These are phyloP conservation scores for Dolichallabes microphthalmus DNA, from an alignment of 2,113 vertebrate genomes.

Conservation along the genomic window DNA sequence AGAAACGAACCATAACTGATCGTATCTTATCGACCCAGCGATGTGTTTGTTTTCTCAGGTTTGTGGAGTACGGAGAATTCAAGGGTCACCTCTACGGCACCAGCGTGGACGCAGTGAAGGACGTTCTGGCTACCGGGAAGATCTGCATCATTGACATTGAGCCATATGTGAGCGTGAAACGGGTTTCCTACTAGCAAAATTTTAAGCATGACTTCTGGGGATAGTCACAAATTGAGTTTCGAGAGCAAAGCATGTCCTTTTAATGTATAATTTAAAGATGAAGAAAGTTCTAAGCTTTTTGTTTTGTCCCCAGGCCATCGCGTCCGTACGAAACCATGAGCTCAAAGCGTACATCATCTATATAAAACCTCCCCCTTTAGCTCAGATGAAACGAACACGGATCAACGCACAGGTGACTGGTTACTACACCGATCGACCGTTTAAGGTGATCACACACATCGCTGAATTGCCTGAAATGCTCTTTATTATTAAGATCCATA, in stretches of 20 bases:
- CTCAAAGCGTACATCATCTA: constrained; percentile 90
- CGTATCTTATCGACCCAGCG: neutral
- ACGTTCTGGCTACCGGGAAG: constrained; percentile 80
- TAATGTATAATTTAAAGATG: neutral
- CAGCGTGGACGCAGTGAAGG: constrained; percentile 78
- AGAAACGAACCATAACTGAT: neutral
- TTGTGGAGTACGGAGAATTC: constrained; percentile 89
- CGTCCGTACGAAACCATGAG: constrained; percentile 80
- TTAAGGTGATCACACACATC: constrained; percentile 73
- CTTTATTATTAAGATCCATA: neutral
- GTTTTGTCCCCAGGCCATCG: constrained; percentile 76
- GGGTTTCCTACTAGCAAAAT: neutral
- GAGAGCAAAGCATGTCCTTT: neutral
- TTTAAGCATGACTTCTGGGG: neutral
- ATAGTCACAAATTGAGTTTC: neutral
- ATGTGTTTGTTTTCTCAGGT: constrained; percentile 67
- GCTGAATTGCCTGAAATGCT: neutral
- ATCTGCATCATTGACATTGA: constrained; percentile 91
- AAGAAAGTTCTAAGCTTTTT: neutral
- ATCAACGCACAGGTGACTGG: constrained; percentile 82
- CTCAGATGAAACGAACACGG: constrained; percentile 80
- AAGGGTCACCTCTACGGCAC: constrained; percentile 91
- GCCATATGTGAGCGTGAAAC: constrained; percentile 74
- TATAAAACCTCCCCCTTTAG: constrained; percentile 84
- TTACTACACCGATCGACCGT: constrained; percentile 85